Evolutionary conservation across 2,888 invertebrate genomes (phyloP).

Genomic region (Nesidiocoris tenuis): DNA sequence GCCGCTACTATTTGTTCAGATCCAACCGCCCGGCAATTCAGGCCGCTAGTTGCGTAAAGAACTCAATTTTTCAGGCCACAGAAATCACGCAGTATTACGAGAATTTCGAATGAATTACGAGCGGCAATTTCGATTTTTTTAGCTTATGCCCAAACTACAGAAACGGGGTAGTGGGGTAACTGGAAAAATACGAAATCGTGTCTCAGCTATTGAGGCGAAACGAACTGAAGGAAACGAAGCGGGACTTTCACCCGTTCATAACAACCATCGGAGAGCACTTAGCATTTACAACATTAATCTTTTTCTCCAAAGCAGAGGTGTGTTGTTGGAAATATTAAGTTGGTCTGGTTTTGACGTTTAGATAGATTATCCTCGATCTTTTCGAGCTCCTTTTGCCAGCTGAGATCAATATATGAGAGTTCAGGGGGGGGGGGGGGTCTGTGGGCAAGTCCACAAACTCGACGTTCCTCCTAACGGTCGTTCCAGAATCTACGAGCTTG

Average conservation of each 20-base stretch:
- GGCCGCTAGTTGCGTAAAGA: neutral
- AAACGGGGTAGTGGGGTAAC: neutral
- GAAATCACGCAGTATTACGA: neutral
- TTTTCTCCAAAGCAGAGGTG: slow-evolving; percentile 29
- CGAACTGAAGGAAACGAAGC: neutral
- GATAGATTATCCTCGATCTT: slow-evolving; percentile 40
- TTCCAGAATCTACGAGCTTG: neutral
- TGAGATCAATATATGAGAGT: slow-evolving; percentile 27
- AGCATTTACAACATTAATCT: slow-evolving; percentile 42
- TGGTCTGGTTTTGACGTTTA: slow-evolving; percentile 42
- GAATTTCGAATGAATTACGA: neutral
- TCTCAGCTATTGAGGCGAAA: neutral
- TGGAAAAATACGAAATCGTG: neutral
- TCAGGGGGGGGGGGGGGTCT: neutral
- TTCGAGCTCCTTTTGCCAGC: slow-evolving; percentile 25
- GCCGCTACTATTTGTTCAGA: too few species aligned
- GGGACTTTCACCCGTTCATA: neutral
- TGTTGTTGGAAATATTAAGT: slow-evolving; percentile 42
- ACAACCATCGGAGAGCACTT: slow-evolving; percentile 24
- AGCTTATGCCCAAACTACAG: neutral
- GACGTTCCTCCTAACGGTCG: neutral
- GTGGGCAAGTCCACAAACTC: neutral
- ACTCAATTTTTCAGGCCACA: neutral
- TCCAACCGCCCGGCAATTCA: too few species aligned
- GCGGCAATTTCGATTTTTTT: neutral